phyloP scores from a whole-genome alignment of 2,113 vertebrate species.

The Actenoides lindsayi region DNA sequence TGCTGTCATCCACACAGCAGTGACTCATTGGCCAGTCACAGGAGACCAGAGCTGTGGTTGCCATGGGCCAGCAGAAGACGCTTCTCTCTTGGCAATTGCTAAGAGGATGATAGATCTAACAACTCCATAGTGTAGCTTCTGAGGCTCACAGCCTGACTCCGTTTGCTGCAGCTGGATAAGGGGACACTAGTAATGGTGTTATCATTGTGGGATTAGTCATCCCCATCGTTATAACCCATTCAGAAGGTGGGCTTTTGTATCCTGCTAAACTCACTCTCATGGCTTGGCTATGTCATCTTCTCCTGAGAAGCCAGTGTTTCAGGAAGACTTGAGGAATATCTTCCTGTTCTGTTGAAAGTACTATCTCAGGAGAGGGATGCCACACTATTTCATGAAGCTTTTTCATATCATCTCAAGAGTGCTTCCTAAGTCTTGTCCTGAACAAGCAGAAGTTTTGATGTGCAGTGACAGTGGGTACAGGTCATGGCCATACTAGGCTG shows the following conservation, averaged over 20 bases:
- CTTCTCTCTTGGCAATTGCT: neutral
- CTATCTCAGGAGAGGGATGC: neutral
- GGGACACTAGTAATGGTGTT: neutral
- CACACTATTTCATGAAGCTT: neutral
- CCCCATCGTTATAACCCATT: neutral
- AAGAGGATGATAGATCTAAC: neutral
- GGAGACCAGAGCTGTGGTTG: neutral
- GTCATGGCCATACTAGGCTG: neutral
- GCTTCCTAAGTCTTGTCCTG: neutral
- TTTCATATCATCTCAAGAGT: neutral
- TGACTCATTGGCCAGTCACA: neutral
- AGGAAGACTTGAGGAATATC: neutral
- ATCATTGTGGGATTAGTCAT: neutral
- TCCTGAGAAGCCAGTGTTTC: neutral
- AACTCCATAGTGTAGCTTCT: neutral
- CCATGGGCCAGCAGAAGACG: neutral
- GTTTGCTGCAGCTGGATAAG: neutral
- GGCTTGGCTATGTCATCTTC: neutral
- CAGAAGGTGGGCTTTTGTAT: neutral
- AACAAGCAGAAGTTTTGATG: neutral
- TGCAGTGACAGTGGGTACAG: neutral
- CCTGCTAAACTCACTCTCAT: neutral
- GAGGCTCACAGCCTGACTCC: neutral
- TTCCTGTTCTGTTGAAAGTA: neutral
- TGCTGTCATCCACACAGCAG: neutral